phyloP scores from a whole-genome alignment of 2,797 vertebrate species.

The Esox masquinongy region DNA sequence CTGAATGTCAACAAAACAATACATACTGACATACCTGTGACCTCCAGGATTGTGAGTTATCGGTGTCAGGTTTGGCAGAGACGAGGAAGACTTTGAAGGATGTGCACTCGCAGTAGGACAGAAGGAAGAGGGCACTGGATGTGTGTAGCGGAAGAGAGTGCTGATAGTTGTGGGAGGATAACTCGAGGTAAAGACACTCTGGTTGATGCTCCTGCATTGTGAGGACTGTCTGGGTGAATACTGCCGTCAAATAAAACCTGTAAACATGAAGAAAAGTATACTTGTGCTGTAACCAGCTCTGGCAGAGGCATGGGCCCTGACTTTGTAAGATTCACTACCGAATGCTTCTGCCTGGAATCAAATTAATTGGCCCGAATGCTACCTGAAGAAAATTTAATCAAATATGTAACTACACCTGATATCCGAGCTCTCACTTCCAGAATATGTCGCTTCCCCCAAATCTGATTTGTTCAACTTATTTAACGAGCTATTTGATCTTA shows the following conservation, averaged over 20 bases:
- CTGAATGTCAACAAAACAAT: background rate
- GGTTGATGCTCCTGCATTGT: conserved; percentile 77
- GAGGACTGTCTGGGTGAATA: conserved; percentile 9
- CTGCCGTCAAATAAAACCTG: background rate
- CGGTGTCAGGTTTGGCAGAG: conserved; percentile 37
- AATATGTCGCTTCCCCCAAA: too few relatives aligned
- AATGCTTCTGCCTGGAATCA: too few relatives aligned
- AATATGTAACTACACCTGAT: too few relatives aligned
- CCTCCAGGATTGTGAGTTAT: conserved; percentile 12
- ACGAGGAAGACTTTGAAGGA: conserved; percentile 81
- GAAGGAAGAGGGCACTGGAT: conserved; percentile 86
- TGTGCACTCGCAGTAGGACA: conserved; percentile 90
- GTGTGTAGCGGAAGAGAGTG: conserved; percentile 85
- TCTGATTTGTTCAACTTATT: too few relatives aligned
- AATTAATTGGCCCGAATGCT: too few relatives aligned
- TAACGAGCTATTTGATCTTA: too few relatives aligned
- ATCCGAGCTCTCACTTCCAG: too few relatives aligned
- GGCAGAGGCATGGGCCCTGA: background rate
- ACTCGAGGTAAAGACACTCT: conserved; percentile 84
- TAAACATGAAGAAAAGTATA: background rate
- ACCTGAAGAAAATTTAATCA: too few relatives aligned
- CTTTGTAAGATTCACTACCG: too few relatives aligned
- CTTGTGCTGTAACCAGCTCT: background rate
- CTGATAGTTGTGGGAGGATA: conserved; percentile 66
- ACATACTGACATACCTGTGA: background rate